Evolutionary conservation across 30 jellyfish, hydroid and myxozoan genomes (phyloP).

Genomic region (Sanderia malayensis): DNA sequence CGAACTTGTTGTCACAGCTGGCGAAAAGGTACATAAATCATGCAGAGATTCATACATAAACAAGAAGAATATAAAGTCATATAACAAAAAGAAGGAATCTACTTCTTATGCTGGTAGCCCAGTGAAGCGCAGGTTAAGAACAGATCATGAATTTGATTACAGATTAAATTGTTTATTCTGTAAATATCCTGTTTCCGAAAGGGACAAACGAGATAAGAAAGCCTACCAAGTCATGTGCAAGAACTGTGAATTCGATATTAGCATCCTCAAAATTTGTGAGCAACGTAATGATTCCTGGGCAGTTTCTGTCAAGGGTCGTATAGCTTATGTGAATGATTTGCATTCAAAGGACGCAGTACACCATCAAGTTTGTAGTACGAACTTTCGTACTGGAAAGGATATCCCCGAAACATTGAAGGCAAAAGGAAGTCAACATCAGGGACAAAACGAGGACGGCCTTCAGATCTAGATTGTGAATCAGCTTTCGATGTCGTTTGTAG

Average conservation of each 20-base stretch:
- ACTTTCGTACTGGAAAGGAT: slow-evolving; percentile 16
- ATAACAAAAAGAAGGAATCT: background rate
- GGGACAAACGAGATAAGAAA: slow-evolving; percentile 7
- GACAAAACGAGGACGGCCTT: slow-evolving; percentile 18
- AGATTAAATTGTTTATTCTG: background rate
- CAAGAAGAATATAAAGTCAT: background rate
- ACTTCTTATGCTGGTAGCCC: slow-evolving; percentile 2
- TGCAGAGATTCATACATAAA: background rate
- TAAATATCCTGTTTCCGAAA: slow-evolving; percentile 3
- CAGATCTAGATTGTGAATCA: slow-evolving; percentile 5
- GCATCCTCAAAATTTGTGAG: slow-evolving; percentile 2
- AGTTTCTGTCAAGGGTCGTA: background rate
- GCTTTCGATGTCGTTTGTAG: slow-evolving; percentile 12
- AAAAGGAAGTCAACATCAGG: background rate
- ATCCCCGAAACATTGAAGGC: slow-evolving; percentile 2
- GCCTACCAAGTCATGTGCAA: too few relatives aligned
- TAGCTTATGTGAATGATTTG: slow-evolving; percentile 19
- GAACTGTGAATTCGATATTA: slow-evolving; percentile 11
- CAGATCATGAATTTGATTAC: background rate
- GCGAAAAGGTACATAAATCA: background rate
- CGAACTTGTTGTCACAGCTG: background rate
- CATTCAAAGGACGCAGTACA: slow-evolving; percentile 13
- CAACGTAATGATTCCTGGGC: slow-evolving; percentile 9
- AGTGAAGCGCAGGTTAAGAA: background rate
- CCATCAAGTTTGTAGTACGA: slow-evolving; percentile 13